Percentiles rank a stretch among this genome's conserved stretches.
Evolutionary conservation across 2,797 vertebrate species (phyloP).

Genomic region (Sorex maritimensis): DNA sequence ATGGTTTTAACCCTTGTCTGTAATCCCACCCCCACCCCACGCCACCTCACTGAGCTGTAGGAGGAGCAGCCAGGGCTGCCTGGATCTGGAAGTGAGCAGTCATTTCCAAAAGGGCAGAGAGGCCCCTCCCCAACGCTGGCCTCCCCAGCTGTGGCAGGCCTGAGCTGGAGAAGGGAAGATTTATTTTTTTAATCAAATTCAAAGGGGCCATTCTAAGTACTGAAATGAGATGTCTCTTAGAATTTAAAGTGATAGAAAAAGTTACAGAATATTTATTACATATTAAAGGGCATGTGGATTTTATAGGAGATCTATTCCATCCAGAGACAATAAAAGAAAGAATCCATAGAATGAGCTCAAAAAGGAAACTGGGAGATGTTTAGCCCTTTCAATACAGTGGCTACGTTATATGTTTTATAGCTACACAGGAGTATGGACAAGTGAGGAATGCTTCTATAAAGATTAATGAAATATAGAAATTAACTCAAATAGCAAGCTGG

Average conservation of each 20-base stretch:
- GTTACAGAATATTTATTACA: constrained; percentile 1
- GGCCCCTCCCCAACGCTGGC: too few species aligned
- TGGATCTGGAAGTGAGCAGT: not conserved
- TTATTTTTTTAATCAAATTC: constrained; percentile 45
- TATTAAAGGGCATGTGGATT: not conserved
- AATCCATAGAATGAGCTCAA: constrained; percentile 13
- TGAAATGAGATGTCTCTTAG: constrained; percentile 27
- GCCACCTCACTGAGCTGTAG: not conserved
- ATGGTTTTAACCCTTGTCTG: too few species aligned
- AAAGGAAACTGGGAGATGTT: not conserved
- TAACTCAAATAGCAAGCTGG: not conserved
- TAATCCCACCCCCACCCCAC: not conserved
- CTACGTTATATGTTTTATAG: not conserved
- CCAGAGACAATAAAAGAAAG: constrained; percentile 54
- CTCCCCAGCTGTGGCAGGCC: not conserved
- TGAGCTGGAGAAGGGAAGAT: not conserved
- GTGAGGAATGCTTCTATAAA: not conserved
- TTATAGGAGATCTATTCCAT: not conserved
- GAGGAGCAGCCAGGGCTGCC: not conserved
- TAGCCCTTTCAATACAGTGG: not conserved
- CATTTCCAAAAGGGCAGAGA: not conserved
- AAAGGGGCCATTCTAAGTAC: constrained; percentile 26
- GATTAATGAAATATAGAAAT: not conserved
- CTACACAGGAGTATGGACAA: not conserved
- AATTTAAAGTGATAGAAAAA: constrained; percentile 57